Evolutionary conservation across 2,113 vertebrate species (phyloP).

Genomic region (Podarcis muralis): DNA sequence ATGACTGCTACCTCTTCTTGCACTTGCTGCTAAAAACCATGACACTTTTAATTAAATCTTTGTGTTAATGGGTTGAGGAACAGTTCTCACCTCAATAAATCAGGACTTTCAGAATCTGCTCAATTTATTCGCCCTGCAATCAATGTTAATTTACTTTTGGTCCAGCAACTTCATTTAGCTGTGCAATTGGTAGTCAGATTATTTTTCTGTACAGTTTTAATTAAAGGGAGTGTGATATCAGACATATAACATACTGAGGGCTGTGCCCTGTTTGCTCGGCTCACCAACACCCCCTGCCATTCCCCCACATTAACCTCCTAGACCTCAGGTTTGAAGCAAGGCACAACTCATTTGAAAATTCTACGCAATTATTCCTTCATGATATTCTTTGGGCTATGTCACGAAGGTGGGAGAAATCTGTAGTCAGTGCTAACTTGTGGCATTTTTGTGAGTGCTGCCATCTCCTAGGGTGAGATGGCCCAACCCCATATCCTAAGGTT

Average conservation of each 20-base stretch:
- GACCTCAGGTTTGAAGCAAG: no score
- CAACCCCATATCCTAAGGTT: no score
- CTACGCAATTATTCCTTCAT: no score
- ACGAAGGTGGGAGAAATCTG: no score
- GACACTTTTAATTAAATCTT: constrained; percentile 68
- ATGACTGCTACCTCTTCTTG: constrained; percentile 50
- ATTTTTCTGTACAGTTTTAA: constrained; percentile 64
- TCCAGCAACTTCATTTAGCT: constrained; percentile 70
- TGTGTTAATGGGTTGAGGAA: constrained; percentile 62
- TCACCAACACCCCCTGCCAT: no score
- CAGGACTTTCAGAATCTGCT: constrained; percentile 57
- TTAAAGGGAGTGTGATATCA: constrained; percentile 41
- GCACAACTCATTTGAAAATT: no score
- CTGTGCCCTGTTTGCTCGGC: no score
- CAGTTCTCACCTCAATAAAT: constrained; percentile 68
- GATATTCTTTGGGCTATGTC: no score
- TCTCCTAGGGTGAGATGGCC: no score
- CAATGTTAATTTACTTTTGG: constrained; percentile 70
- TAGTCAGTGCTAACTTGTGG: no score
- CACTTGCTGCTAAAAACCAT: constrained; percentile 53
- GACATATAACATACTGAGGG: constrained; percentile 26
- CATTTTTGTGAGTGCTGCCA: no score
- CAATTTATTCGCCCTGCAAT: constrained; percentile 67
- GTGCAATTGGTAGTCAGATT: constrained; percentile 61
- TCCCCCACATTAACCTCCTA: no score